A percentile compares a stretch with the other conserved stretches of the same genome.
Evolutionary conservation across 23 tunicate genomes (phyloP).

Genomic region (Halocynthia roretzi): DNA sequence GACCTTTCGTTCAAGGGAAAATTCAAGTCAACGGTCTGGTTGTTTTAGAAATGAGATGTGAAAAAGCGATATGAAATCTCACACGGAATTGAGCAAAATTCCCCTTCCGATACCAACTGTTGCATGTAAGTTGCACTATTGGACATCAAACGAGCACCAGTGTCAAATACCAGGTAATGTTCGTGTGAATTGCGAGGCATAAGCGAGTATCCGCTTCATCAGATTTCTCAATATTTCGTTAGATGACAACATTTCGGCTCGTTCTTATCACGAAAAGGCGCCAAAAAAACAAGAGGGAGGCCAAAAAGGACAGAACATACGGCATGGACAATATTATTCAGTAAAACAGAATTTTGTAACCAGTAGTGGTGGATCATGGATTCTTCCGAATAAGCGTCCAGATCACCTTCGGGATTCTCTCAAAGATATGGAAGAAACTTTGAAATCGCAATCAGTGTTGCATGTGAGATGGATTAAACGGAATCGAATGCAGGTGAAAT

Average conservation of each 20-base stretch:
- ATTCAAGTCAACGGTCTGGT: background rate
- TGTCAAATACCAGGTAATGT: conserved; percentile 17
- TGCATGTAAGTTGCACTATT: conserved; percentile 9
- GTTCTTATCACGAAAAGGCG: conserved; percentile 12
- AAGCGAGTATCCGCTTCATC: background rate
- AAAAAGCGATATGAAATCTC: background rate
- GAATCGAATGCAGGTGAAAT: conserved; percentile 6
- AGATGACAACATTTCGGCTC: conserved; percentile 16
- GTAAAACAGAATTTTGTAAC: conserved; percentile 42
- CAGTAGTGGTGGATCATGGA: conserved; percentile 68
- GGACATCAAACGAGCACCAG: conserved; percentile 23
- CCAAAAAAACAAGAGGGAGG: conserved; percentile 17
- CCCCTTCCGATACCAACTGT: background rate
- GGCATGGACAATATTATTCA: conserved; percentile 44
- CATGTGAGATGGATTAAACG: conserved; percentile 8
- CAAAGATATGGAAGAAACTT: conserved; percentile 34
- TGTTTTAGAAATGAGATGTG: background rate
- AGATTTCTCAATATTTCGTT: background rate
- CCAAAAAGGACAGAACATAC: background rate
- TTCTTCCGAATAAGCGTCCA: conserved; percentile 61
- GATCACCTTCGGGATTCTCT: conserved; percentile 48
- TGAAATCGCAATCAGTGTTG: conserved; percentile 25
- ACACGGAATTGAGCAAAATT: too few species aligned
- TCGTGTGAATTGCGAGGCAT: background rate
- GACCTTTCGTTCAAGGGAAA: too few species aligned